Conservation (phyloP, 2,113 vertebrate species). For the Lepus timidus region DNA sequence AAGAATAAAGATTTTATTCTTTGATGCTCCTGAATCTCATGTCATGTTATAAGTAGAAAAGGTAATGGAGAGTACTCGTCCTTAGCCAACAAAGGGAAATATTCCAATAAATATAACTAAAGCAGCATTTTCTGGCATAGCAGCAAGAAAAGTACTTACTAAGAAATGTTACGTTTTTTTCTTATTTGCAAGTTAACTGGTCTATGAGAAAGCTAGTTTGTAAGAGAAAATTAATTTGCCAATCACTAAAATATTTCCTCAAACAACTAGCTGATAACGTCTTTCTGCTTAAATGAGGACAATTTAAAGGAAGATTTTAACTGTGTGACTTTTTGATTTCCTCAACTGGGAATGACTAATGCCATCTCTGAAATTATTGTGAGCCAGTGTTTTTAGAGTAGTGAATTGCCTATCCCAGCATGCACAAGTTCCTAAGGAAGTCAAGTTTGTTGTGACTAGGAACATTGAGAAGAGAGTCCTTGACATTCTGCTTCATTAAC, state of each 20-base stretch:
- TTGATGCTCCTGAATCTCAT: neutral
- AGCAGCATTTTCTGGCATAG: neutral
- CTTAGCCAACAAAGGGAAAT: slow-evolving; percentile 12
- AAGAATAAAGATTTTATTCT: neutral
- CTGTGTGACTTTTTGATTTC: neutral
- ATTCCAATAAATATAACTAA: slow-evolving; percentile 26
- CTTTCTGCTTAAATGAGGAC: neutral
- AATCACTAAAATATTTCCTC: slow-evolving; percentile 14
- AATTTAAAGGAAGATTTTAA: neutral
- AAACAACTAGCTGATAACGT: neutral
- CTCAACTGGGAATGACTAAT: neutral
- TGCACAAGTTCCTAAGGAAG: neutral
- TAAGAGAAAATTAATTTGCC: neutral
- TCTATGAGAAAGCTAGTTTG: neutral
- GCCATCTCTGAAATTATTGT: neutral
- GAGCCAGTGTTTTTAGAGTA: neutral
- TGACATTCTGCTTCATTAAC: slow-evolving; percentile 76
- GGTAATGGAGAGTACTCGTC: neutral
- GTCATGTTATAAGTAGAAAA: neutral
- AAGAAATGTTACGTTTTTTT: neutral
- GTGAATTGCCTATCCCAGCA: neutral
- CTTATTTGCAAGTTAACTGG: slow-evolving; percentile 2
- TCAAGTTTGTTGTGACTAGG: neutral
- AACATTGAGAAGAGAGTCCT: slow-evolving; percentile 40
- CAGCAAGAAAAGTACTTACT: neutral